These are phyloP conservation scores for Lasioglossum calceatum DNA, from an alignment of 2,888 invertebrate genomes.

Conservation along the genomic window DNA sequence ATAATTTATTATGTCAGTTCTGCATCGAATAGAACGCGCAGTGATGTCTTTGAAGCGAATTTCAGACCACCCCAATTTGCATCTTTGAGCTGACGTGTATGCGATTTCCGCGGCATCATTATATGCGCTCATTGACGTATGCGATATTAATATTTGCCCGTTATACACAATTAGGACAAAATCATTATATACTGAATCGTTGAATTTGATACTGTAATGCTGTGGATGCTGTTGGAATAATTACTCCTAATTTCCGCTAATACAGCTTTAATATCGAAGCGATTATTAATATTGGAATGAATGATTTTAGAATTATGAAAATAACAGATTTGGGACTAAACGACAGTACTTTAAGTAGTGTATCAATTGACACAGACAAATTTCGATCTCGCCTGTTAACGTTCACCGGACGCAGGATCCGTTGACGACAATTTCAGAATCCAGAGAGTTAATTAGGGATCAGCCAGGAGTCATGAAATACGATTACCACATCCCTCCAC, in stretches of 20 bases:
- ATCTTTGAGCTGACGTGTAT: slow-evolving; percentile 12
- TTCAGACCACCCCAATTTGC: slow-evolving; percentile 5
- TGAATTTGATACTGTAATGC: not conserved
- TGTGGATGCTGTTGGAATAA: not conserved
- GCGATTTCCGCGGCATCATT: not conserved
- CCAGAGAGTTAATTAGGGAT: slow-evolving; percentile 12
- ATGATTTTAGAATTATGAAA: not conserved
- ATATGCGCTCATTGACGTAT: not conserved
- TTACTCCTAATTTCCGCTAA: not conserved
- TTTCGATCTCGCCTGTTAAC: not conserved
- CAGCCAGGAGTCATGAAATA: slow-evolving; percentile 16
- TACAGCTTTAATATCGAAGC: not conserved
- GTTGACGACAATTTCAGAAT: slow-evolving; percentile 5
- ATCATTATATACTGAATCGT: not conserved
- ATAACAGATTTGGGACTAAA: not conserved
- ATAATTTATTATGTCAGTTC: slow-evolving; percentile 41
- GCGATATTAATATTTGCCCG: not conserved
- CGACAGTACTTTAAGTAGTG: not conserved
- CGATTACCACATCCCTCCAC: slow-evolving; percentile 19
- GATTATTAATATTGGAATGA: not conserved
- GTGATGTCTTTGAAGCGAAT: slow-evolving; percentile 2
- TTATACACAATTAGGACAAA: not conserved
- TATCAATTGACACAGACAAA: not conserved
- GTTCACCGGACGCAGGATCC: not conserved
- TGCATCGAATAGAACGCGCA: slow-evolving; percentile 9